Evolutionary conservation across 2,888 invertebrate species (phyloP).

Genomic region (Malachius bipustulatus): DNA sequence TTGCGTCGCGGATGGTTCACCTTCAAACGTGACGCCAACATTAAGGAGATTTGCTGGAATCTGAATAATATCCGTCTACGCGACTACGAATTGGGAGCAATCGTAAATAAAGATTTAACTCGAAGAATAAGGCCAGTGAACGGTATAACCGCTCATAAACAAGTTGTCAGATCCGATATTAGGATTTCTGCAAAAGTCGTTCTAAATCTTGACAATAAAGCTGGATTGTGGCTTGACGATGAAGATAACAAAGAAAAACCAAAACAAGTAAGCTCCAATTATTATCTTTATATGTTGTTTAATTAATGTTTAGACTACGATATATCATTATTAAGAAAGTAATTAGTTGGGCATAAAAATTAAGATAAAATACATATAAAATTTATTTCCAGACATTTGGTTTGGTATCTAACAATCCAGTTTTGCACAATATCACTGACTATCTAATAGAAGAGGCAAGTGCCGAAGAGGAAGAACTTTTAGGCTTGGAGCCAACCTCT

Average conservation of each 20-base stretch:
- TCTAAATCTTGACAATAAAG: constrained; percentile 77
- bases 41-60: constrained; percentile 99
- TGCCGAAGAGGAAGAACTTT: constrained; percentile 91
- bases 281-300: constrained; percentile 5
- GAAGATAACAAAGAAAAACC: constrained; percentile 35
- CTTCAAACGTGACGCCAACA: constrained; percentile 91
- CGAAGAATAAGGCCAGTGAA: constrained; percentile 86
- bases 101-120: constrained; percentile 93
- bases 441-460: constrained; percentile 96
- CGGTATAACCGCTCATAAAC: constrained; percentile 80
- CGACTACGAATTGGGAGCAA: constrained; percentile 87
- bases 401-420: constrained; percentile 78
- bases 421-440: constrained; percentile 93
- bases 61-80: constrained; percentile 86
- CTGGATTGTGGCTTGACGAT: constrained; percentile 60
- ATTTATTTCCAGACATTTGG: constrained; percentile 44
- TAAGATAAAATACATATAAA: constrained; percentile 4
- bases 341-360: too few relatives aligned
- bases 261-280: constrained; percentile 24
- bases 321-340: too few relatives aligned
- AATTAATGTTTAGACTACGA: too few relatives aligned
- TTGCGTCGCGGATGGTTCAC: constrained; percentile 98
- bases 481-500: constrained; percentile 51
- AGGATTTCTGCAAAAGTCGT: constrained; percentile 85
- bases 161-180: constrained; percentile 83